Base-by-base conservation (phyloP, 2,888 invertebrate genomes). In the Spodoptera littoralis region DNA sequence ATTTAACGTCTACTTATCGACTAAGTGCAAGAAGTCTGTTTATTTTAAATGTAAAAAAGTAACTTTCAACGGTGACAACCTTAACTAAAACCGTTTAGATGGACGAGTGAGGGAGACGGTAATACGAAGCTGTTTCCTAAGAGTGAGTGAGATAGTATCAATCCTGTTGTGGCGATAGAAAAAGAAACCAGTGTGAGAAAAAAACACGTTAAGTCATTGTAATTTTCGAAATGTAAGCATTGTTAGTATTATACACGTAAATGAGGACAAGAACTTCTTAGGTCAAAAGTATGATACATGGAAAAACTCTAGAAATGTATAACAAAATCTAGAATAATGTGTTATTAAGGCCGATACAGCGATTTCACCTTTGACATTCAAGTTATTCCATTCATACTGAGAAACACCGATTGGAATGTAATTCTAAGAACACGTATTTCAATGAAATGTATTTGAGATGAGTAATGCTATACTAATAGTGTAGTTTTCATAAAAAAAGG, bases 171-270 rank as follows among this genome's bases (percentile, higher is more conserved):
- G 57, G 59, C 54, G 67, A 70, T 77, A 76, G 73, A 73, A 81
- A 79, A 81, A 76, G 79, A 84, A 83, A 82, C 76, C 73, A 70
- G 64, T 79, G 67, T 73, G 70, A 80, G 77, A 80, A 80, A 81
- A 36, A 80, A 81, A 73, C 69, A 77, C 63, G 77, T 73, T 57
- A 65, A 60, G 67, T 70, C 64, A 70, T 70, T 67, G 60, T 73
- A 52, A 67, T 68, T 70, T 77, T 75, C 60, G 58, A 70, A 77
- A 73, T 69, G 61, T 52, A 51, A 60, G 41, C 59, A 43, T 60
- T 36, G 36, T 36, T 36, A 36, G 22, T 66, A 52, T 46, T 46
- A 48, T 11, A 1, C 41, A 36, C 8, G 24, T 54, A 57, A 47
- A 53, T 43, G 51, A 52, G 43, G 52, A 60, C 42, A 11, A 49